Conservation (phyloP, 2,797 vertebrate species). For the Anabacerthia variegaticeps region DNA sequence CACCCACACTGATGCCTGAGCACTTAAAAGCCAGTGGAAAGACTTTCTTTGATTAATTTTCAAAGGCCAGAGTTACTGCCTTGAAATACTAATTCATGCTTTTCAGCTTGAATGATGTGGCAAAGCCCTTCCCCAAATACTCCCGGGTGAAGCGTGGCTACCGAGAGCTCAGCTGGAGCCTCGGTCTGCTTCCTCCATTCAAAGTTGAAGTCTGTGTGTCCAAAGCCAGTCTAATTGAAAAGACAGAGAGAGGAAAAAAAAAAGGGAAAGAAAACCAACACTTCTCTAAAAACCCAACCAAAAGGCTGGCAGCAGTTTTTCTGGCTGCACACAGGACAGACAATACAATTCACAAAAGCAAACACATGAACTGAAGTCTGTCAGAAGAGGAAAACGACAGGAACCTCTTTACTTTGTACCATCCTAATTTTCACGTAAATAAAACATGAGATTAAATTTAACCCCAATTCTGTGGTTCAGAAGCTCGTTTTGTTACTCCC, state of each 20-base stretch:
- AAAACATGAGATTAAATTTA: background rate
- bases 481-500: background rate
- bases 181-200: background rate
- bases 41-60: background rate
- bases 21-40: background rate
- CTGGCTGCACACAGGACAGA: background rate
- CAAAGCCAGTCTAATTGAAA: background rate
- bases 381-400: background rate
- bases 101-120: background rate
- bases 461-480: background rate
- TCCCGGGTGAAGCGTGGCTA: background rate
- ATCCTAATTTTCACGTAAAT: background rate
- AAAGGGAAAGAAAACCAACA: background rate
- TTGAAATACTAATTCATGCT: background rate
- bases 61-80: background rate
- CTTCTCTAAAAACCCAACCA: background rate
- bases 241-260: background rate
- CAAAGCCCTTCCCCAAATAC: background rate
- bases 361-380: rapidly evolving
- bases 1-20: background rate
- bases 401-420: background rate
- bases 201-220: background rate
- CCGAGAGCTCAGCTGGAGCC: background rate
- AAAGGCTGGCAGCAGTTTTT: background rate
- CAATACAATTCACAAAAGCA: background rate